Base-by-base conservation (phyloP, 2,113 vertebrate species). In the Sylvilagus bachmani region DNA sequence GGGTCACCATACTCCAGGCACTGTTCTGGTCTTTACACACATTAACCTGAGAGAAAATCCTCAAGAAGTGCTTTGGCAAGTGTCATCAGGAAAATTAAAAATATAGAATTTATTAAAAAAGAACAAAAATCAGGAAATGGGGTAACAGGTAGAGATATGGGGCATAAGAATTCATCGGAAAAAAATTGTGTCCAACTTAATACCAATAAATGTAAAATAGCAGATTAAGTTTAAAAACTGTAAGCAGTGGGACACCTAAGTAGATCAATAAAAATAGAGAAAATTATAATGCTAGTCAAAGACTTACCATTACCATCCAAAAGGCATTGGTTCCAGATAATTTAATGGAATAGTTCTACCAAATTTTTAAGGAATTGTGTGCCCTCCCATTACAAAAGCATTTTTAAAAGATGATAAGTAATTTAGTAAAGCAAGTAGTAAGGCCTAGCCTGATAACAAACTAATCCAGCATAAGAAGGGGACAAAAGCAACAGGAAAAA, bases 251-350 rank as follows among this genome's bases (percentile, higher is more conserved):
- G 49, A 53, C 38, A 24, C 13, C 22, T 29, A 78, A 51, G 33
- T 36, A 78, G 51, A 29, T 3, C 22, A 93, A 33, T 22, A 79
- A 29, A 29, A 53, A 64, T 17, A 80, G 17, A 4, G 25, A 6
- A 81, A 87, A 88, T 88, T n/a, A 80, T 86, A 86, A 77, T 36
- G 31, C 3, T 31, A 53, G 75, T 44, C 21, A 69, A 85, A 90
- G 49, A 53, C 49, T 71, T 53, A 75, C 5, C 9, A 22, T 10
- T 36, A 53, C 22, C 21, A 53, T 22, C 4, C 73, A 55, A 55
- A 86, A 33, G 7, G 11, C 19, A 64, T 44, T 75, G 66, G 14
- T 64, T 74, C 22, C 24, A 73, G 25, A 78, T 21, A 89, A 84
- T 31, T 69, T 31, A 84, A 49, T 70, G 12, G 10, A 17, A 17